Percentiles rank a stretch among this genome's conserved stretches.
These are phyloP conservation scores for Epinephelus coioides DNA, from an alignment of 2,797 vertebrate species.

Conservation along the genomic window DNA sequence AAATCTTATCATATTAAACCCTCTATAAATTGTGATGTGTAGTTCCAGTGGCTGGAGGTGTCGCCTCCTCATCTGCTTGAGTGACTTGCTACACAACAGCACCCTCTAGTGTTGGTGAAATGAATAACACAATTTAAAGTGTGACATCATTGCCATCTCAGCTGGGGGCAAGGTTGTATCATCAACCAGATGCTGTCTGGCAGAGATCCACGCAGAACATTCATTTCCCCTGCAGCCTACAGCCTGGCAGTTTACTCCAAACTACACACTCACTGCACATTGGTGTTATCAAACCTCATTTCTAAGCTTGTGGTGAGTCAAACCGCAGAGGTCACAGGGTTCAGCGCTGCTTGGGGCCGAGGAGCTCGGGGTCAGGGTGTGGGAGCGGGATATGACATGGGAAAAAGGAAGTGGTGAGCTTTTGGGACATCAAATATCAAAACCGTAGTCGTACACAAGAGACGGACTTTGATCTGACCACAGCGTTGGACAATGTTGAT, in stretches of 20 bases:
- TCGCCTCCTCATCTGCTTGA: neutral
- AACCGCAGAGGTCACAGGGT: constrained; percentile 49
- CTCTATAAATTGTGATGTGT: neutral
- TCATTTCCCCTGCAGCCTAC: neutral
- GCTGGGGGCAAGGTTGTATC: constrained; percentile 32
- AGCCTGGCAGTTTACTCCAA: constrained; percentile 3
- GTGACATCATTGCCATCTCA: constrained; percentile 45
- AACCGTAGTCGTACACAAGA: constrained; percentile 40
- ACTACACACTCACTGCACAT: neutral
- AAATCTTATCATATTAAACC: neutral
- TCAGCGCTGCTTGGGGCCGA: constrained; percentile 2
- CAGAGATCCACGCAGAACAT: constrained; percentile 1
- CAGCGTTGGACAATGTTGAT: constrained; percentile 42
- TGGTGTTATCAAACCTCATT: constrained; percentile 25
- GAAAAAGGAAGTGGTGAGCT: constrained; percentile 68
- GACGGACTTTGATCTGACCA: constrained; percentile 56
- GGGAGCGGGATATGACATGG: constrained; percentile 63
- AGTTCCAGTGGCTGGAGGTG: neutral
- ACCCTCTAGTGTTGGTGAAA: constrained; percentile 47
- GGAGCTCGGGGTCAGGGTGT: constrained; percentile 26
- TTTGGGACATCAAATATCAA: constrained; percentile 40
- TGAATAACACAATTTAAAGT: neutral
- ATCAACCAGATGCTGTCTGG: constrained; percentile 24
- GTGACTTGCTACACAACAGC: constrained; percentile 25
- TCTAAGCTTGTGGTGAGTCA: constrained; percentile 11